Evolutionary conservation across 1,140 invertebrate species (phyloP), one percentile per base, ranked within the genome.

Genomic region (Drosophila orosa): DNA sequence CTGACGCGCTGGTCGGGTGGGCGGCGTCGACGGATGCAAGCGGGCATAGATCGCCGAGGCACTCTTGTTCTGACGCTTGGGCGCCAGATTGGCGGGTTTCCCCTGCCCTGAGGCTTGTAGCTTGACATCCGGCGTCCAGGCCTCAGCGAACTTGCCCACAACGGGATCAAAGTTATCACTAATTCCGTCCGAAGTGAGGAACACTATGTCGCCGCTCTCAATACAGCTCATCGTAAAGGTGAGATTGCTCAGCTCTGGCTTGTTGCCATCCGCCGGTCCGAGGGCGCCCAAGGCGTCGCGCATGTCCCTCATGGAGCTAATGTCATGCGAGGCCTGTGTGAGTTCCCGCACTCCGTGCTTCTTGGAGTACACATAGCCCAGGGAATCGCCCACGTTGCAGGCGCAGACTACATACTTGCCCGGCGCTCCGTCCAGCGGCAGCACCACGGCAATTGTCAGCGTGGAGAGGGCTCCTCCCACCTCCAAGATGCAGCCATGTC

Each of bases 101-200:
- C 58, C 39, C 4, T 66, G 56, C 5, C 29, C 65, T 3, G 74
- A 27, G 15, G 82, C 17, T 45, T 89, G 84, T 0, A 91, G 39
- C 68, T 90, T 92, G 0, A 90, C 86, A 59, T 92, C 86, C 1
- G 92, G 83, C 0, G 90, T 91, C 80, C 86, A 85, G 24, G 82
- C 77, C 44, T 90, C 93, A n/a, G 97, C 97, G 91, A 98, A 97
- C 92, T 97, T 97, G 7, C 97, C 97, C 60, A 98, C 97, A 42
- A 98, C 97, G 3, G 97, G 98, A 93, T 98, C 97, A 92, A 98
- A 98, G 91, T 98, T 98, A 89, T 98, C 97, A 12, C 96, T 97
- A 27, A 98, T 95, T n/a, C 97, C 97, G 91, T 98, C 97, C 17
- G 96, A 97, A 2, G 97, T 97, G 13, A 98, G 93, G 90, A 98